A percentile compares a stretch with the other conserved stretches of the same genome.
phyloP scores from a whole-genome alignment of 2,888 invertebrate species.

The Pandemis cinnamomeana region DNA sequence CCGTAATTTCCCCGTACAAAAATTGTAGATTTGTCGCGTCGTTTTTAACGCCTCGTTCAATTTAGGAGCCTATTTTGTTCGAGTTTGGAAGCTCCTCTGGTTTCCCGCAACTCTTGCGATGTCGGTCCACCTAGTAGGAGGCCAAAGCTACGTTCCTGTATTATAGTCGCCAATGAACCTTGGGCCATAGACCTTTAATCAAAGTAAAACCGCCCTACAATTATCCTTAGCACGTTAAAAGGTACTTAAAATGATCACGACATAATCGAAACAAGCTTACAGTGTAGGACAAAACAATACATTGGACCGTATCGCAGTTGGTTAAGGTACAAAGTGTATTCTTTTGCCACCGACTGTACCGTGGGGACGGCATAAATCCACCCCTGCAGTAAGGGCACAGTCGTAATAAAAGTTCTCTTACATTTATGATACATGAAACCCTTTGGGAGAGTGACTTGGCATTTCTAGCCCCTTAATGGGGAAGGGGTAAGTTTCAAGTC shows the following conservation, averaged over 20 bases:
- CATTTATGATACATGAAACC: conserved; percentile 39
- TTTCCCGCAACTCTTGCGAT: no score
- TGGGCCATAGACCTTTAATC: neutral
- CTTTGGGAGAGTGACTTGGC: conserved; percentile 19
- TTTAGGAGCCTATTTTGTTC: no score
- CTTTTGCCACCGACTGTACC: conserved; percentile 1
- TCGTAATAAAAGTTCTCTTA: conserved; percentile 35
- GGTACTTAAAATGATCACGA: neutral
- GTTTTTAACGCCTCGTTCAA: no score
- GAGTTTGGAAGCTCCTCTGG: no score
- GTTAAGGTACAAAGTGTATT: neutral
- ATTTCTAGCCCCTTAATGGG: neutral
- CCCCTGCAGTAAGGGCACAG: conserved; percentile 29
- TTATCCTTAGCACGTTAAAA: neutral
- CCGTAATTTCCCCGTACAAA: no score
- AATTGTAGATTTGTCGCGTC: no score
- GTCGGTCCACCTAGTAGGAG: no score
- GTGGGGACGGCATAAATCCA: conserved; percentile 30
- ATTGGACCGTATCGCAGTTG: neutral
- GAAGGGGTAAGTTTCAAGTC: neutral
- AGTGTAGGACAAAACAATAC: neutral
- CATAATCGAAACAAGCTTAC: neutral
- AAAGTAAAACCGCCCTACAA: neutral
- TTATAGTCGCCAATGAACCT: no score
- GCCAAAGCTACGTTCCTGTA: no score